Evolutionary conservation across 1,140 invertebrate genomes (phyloP).

Genomic region (Apocrypta bakeri): DNA sequence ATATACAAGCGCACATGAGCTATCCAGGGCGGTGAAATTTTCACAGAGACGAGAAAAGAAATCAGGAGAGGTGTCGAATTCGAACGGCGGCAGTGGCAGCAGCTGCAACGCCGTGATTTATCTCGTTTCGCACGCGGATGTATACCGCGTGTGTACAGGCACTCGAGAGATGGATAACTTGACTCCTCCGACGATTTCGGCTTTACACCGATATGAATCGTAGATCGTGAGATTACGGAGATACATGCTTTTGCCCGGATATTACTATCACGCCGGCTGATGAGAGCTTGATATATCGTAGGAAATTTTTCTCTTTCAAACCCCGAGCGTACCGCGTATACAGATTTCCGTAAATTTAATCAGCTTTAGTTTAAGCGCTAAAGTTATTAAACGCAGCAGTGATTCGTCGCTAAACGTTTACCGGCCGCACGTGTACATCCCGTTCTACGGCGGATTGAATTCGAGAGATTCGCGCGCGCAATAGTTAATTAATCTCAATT

Average conservation of each 20-base stretch:
- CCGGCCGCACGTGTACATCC: not conserved
- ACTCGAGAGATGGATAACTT: not conserved
- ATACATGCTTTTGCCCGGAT: too few species aligned
- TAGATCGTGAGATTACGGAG: too few species aligned
- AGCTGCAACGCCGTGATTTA: constrained; percentile 65
- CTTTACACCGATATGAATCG: too few species aligned
- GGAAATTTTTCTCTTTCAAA: not conserved
- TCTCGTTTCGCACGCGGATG: constrained; percentile 50
- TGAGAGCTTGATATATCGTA: too few species aligned
- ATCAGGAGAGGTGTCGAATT: constrained; percentile 55
- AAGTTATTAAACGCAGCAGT: not conserved
- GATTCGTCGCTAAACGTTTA: constrained; percentile 2
- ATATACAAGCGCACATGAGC: too few species aligned
- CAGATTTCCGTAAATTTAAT: not conserved
- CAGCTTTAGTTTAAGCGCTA: not conserved
- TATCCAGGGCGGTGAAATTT: constrained; percentile 42
- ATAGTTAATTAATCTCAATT: constrained; percentile 28
- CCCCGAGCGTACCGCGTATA: not conserved
- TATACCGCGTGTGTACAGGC: not conserved
- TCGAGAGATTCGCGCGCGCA: not conserved
- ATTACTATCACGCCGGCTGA: too few species aligned
- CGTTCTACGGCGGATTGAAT: not conserved
- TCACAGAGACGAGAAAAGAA: constrained; percentile 28
- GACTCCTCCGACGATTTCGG: too few species aligned
- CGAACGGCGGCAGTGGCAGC: constrained; percentile 63